Conservation (phyloP, 2,113 vertebrate genomes). For the Cebidichthys violaceus region DNA sequence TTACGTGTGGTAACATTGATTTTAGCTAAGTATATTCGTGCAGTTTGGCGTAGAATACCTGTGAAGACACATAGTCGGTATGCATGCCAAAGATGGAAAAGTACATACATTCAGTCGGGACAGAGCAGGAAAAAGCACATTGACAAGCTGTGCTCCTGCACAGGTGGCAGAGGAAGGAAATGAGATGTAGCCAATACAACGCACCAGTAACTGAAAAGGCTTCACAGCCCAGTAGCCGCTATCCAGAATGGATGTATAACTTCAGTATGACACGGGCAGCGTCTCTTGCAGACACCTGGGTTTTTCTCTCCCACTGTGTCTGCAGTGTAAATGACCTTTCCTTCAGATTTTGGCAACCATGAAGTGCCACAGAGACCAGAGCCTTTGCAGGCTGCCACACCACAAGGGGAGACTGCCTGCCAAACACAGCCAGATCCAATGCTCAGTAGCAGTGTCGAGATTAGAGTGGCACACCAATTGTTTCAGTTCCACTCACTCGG, state of each 20-base stretch:
- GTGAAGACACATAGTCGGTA: conserved; percentile 10
- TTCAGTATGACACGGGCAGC: conserved; percentile 44
- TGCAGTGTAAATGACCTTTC: conserved; percentile 73
- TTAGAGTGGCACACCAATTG: conserved; percentile 69
- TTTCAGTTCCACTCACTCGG: conserved; percentile 66
- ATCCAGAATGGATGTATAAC: conserved; percentile 39
- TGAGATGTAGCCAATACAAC: conserved; percentile 39
- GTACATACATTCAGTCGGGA: background rate
- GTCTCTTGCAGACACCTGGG: conserved; percentile 60
- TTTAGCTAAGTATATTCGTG: conserved; percentile 19
- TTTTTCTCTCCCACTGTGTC: conserved; percentile 53
- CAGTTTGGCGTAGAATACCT: conserved; percentile 5
- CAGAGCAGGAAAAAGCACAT: conserved; percentile 1
- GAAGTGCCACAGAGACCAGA: conserved; percentile 66
- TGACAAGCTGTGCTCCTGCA: conserved; percentile 24
- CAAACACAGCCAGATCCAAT: conserved; percentile 64
- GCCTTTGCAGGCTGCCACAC: conserved; percentile 61
- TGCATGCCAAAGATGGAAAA: conserved; percentile 26
- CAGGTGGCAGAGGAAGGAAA: conserved; percentile 45
- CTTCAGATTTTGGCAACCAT: conserved; percentile 66
- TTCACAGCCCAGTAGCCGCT: conserved; percentile 39
- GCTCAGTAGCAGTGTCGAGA: conserved; percentile 65
- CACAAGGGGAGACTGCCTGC: conserved; percentile 57
- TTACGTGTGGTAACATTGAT: conserved; percentile 32
- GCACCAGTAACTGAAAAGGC: conserved; percentile 47